Evolutionary conservation across 2,113 vertebrate species (phyloP), one percentile per base, ranked within the genome.

Genomic region (Festucalex cinctus): DNA sequence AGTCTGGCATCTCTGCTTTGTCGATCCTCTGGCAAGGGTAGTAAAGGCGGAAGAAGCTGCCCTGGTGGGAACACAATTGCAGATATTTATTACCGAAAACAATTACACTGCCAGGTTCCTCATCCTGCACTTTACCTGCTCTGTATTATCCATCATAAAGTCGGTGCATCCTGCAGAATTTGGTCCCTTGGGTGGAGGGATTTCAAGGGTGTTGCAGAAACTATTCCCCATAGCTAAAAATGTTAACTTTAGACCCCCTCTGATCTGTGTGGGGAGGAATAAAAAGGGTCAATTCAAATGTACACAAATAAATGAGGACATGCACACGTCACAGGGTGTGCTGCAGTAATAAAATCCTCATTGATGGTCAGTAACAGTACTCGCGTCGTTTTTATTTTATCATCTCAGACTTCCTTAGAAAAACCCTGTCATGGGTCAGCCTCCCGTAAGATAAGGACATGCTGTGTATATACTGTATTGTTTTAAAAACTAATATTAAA

Each of bases 1-100:
- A 99, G 12, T 83, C 46, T 1, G 94, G 94, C n/a, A 90, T 90
- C 51, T 92, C 85, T 0, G 68, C 68, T 17, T 69, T 72, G 3
- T 88, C 76, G 0, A 60, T 76, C 39, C 89, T 68, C 28, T 91
- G 78, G 1, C 95, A 94, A 1, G 97, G 97, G 74, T 98, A 99
- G 88, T 94, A 99, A 1, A 99, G 86, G 20, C 95, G 93, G 71
- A 99, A 83, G 75, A 99, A 97, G 59, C 81, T 93, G 53, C 96
- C 94, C 97, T 98, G 71, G 51, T 17, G 28, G n/a, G 0, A 16
- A 65, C 9, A 65, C 39, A 53, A 1, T 70, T 8, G 22, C 1
- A 5, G 0, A 6, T 4, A 22, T 39, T 22, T 39, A 22, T 61
- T 35, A 5, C 57, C 19, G 1, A 22, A 61, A 39, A 14, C n/a